Conservation (phyloP, 2,797 vertebrate genomes). For the Eleutherodactylus coqui region DNA sequence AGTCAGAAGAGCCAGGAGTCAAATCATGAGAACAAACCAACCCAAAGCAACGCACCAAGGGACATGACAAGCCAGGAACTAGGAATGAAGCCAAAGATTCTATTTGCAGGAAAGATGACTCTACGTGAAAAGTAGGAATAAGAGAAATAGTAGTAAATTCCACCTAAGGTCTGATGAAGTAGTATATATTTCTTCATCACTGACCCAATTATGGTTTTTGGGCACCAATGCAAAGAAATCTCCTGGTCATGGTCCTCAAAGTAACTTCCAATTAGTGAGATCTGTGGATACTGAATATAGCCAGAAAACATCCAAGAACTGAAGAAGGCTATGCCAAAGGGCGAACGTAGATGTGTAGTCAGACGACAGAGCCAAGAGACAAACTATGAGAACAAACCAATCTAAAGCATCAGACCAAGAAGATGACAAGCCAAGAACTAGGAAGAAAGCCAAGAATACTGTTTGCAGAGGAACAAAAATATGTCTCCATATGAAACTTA, state of each 20-base stretch:
- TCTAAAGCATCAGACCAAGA: no score
- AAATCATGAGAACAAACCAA: background rate
- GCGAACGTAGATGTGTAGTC: background rate
- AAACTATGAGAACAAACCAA: background rate
- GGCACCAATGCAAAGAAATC: background rate
- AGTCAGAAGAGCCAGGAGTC: background rate
- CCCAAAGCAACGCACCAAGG: background rate
- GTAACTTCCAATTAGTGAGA: background rate
- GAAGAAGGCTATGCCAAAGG: background rate
- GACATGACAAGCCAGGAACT: background rate
- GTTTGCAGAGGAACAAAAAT: no score
- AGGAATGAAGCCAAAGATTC: background rate
- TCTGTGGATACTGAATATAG: background rate
- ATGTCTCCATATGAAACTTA: no score
- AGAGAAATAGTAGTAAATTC: background rate
- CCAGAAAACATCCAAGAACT: background rate
- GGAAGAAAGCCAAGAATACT: no score
- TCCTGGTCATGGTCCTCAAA: background rate
- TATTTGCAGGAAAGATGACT: background rate
- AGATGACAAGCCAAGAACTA: no score
- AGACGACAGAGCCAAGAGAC: background rate
- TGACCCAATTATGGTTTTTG: background rate
- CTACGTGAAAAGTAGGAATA: background rate
- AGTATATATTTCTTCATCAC: background rate
- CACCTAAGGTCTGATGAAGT: background rate